These are phyloP conservation scores for Ophiothrix spiculata DNA, from an alignment of 35 echinoderm and acorn worm genomes.

Conservation along the genomic window DNA sequence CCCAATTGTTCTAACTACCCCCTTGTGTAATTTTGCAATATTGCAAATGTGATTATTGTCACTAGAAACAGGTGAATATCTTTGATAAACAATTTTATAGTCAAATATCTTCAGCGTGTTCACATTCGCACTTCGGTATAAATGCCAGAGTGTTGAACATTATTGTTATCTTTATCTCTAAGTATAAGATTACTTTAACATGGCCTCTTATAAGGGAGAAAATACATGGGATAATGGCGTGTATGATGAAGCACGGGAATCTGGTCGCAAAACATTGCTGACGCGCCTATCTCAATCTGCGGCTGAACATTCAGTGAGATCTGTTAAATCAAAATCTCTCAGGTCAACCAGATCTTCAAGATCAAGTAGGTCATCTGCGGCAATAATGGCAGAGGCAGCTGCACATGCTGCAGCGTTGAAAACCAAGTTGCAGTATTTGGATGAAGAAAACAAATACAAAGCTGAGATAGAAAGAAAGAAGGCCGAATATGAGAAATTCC, in stretches of 20 bases:
- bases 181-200: neutral
- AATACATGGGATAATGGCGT: neutral
- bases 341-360: neutral
- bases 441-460: neutral
- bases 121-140: neutral
- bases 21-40: neutral
- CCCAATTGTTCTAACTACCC: neutral
- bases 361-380: neutral
- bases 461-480: neutral
- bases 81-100: neutral
- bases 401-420: neutral
- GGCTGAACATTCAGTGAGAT: neutral
- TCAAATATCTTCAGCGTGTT: neutral
- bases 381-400: neutral
- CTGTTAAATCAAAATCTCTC: neutral
- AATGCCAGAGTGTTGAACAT: neutral
- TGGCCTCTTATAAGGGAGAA: neutral
- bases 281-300: neutral
- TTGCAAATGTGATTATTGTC: neutral
- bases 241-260: neutral
- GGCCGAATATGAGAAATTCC: neutral
- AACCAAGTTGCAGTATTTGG: neutral
- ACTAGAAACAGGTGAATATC: neutral
- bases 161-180: neutral
- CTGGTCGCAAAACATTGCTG: neutral